Percentiles rank a stretch among this genome's conserved stretches.
Conservation (phyloP, 2,797 vertebrate species). For the Limnodromus scolopaceus region DNA sequence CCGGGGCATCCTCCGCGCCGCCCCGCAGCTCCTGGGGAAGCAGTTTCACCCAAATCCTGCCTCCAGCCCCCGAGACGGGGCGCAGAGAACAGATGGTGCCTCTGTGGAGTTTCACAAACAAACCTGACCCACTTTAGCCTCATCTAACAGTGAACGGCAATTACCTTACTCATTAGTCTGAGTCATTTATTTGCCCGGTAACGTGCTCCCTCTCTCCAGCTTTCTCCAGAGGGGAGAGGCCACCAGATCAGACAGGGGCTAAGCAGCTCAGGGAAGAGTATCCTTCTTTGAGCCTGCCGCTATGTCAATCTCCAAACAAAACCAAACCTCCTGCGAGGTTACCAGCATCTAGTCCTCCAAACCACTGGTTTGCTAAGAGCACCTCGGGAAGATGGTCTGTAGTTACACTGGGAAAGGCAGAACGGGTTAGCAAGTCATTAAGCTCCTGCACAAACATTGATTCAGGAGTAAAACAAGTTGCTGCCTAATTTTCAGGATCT, state of each 20-base stretch:
- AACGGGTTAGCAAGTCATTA: background rate
- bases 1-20: rapidly evolving
- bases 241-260: background rate
- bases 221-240: conserved; percentile 30
- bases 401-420: background rate
- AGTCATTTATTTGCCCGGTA: conserved; percentile 65
- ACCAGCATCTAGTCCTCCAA: background rate
- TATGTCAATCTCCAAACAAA: rapidly evolving
- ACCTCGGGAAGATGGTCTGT: background rate
- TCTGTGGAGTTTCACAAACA: conserved; percentile 55
- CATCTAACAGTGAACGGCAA: conserved; percentile 18
- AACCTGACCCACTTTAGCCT: conserved; percentile 64
- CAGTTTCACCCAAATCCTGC: background rate
- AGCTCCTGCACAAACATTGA: background rate
- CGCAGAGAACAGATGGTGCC: conserved; percentile 42
- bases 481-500: background rate
- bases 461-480: background rate
- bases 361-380: background rate
- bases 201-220: background rate
- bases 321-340: background rate
- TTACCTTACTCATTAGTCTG: conserved; percentile 56
- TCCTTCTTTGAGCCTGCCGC: background rate
- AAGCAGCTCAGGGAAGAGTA: background rate
- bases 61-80: background rate
- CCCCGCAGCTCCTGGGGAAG: background rate